Evolutionary conservation across 2,113 vertebrate species (phyloP), one percentile per base, ranked within the genome.

Genomic region (Xenus cinereus): DNA sequence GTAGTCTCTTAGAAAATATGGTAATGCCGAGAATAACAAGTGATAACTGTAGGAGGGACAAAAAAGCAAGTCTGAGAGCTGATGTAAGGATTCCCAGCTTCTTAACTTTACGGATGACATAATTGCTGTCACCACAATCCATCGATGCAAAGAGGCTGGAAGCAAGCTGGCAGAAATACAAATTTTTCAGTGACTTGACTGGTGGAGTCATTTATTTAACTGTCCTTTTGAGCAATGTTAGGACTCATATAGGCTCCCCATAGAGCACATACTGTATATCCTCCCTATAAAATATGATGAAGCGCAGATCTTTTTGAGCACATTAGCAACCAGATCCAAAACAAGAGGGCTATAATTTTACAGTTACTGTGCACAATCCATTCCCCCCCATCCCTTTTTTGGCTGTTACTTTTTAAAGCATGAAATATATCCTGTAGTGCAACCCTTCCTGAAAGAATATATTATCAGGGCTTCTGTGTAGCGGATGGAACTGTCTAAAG

Each of bases 201-300:
- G 92, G 84, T 96, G 92, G 89, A 95, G 33, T 95, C 71, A 96
- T 96, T 96, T 97, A 90, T 95, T 96, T 96, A 95, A 95, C 75
- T 95, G 83, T 97, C 77, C 72, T 85, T 94, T 85, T 80, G 89
- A 97, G 95, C 90, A 95, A 87, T 81, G 93, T 78, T 89, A 93
- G 80, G 80, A 74, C 82, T 92, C 68, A 13, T 46, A 95, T 72
- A 92, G 83, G 37, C 59, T 95, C 57, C 73, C 87, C 69, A 57
- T 93, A 96, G 77, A 95, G 87, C 77, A 84, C 84, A 95, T 89
- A 67, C 57, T 95, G 76, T 90, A 74, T 95, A 96, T 82, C 6
- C 33, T 94, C 67, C 67, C 88, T 85, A 88, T 96, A 94, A 98
- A 95, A 95, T 92, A 96, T 94, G 93, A 97, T 95, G 91, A 96